Base-by-base conservation (phyloP, 2,113 vertebrate genomes). In the Thalassarche chlororhynchos region DNA sequence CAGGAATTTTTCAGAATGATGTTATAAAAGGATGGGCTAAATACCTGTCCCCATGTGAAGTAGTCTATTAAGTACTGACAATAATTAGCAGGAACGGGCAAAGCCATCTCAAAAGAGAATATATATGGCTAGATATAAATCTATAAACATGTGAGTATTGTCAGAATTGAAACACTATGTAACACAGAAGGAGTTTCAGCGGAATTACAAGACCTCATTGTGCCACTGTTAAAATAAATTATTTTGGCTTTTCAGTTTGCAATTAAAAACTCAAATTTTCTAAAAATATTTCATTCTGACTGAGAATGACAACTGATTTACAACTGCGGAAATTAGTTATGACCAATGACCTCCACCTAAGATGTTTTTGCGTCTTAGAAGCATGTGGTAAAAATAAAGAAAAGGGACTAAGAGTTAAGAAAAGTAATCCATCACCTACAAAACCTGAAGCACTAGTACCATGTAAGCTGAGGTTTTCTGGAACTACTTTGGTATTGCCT, bases 131-230 rank as follows among this genome's bases (percentile, higher is more conserved):
- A 42, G 47, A 57, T 29, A 28, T 24, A 51, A 17, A 44, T 32
- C 11, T 64, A 26, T 46, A 71, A 75, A 80, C 60, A 52, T 0
- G 0, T 14, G 2, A 47, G 1, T 6, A 51, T 64, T 42, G 14
- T 68, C 28, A 75, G 36, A 87, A 79, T 13, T 23, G 19, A 71
- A 87, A 26, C 8, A 51, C 29, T 64, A 71, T 65, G 5, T 47
- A 62, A 36, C 10, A 38, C 10, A 62, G 51, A 71, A 62, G 6
- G 29, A 36, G 10, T 71, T 95, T 66, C 32, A 90, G 38, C 29
- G 78, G 55, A 64, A 91, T 75, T 62, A 31, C 12, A 89, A 91
- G 14, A 55, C 34, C 19, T 57, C 12, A 61, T 49, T 46, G 12
- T 47, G 21, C 12, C 47, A 66, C 12, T 17, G 6, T 58, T 29